These are phyloP conservation scores for Puffinus mauretanicus DNA, from an alignment of 2,113 vertebrate species.

Conservation along the genomic window DNA sequence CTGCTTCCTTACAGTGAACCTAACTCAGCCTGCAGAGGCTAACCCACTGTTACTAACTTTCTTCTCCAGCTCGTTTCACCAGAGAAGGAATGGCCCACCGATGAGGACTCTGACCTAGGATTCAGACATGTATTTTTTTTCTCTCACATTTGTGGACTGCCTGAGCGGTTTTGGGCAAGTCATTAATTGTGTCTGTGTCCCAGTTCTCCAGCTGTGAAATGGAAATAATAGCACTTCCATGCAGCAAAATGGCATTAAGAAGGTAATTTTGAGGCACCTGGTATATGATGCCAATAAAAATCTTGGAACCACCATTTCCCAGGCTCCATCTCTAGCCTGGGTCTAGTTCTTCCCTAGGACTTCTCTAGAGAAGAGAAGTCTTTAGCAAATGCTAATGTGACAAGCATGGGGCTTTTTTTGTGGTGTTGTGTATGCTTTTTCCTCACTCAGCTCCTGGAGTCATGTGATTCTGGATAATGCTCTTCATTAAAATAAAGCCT, in stretches of 20 bases:
- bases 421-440: neutral
- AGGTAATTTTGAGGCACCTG: neutral
- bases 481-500: constrained; percentile 6
- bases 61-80: neutral
- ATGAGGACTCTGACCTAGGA: neutral
- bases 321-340: neutral
- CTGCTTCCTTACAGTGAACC: neutral
- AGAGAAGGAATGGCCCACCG: neutral
- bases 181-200: neutral
- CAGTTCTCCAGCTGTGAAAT: neutral
- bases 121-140: neutral
- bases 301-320: neutral
- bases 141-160: neutral
- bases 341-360: neutral
- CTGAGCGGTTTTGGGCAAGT: neutral
- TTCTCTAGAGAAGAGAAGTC: neutral
- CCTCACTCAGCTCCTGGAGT: neutral
- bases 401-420: neutral
- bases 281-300: neutral
- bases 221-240: neutral
- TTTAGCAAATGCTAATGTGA: neutral
- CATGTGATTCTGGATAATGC: neutral
- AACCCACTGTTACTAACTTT: neutral
- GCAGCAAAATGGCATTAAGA: neutral
- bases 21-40: neutral